Conservation (phyloP, 2,888 invertebrate genomes). For the Hypolimnas misippus region DNA sequence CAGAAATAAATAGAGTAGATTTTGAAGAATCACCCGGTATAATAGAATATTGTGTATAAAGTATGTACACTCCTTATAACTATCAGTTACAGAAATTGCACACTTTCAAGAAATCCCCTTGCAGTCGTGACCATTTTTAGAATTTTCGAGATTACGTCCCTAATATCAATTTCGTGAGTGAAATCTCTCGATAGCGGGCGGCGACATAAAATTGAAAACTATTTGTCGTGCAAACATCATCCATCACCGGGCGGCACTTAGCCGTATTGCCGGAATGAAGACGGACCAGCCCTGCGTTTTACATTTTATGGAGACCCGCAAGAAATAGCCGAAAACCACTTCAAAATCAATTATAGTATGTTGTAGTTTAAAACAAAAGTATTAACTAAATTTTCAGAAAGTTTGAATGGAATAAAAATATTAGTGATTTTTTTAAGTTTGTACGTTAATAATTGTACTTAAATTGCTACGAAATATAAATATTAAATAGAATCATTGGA, state of each 20-base stretch:
- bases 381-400: too few relatives aligned
- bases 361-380: background rate
- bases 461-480: too few relatives aligned
- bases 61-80: too few relatives aligned
- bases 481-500: too few relatives aligned
- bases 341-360: background rate
- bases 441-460: too few relatives aligned
- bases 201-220: slow-evolving; percentile 65
- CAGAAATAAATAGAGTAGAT: too few relatives aligned
- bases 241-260: slow-evolving; percentile 76
- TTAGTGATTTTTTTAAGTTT: too few relatives aligned
- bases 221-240: slow-evolving; percentile 78
- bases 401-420: too few relatives aligned
- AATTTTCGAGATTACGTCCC: slow-evolving; percentile 44
- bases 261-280: slow-evolving; percentile 63
- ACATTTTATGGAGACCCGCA: slow-evolving; percentile 27
- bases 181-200: slow-evolving; percentile 47
- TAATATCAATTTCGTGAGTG: slow-evolving; percentile 54
- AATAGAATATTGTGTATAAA: too few relatives aligned
- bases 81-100: background rate
- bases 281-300: slow-evolving; percentile 40
- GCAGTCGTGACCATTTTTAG: slow-evolving; percentile 17
- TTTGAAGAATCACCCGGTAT: too few relatives aligned
- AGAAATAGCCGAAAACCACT: slow-evolving; percentile 22
- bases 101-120: background rate